Base-by-base conservation (phyloP, 2,888 invertebrate species). In the Phania funesta region DNA sequence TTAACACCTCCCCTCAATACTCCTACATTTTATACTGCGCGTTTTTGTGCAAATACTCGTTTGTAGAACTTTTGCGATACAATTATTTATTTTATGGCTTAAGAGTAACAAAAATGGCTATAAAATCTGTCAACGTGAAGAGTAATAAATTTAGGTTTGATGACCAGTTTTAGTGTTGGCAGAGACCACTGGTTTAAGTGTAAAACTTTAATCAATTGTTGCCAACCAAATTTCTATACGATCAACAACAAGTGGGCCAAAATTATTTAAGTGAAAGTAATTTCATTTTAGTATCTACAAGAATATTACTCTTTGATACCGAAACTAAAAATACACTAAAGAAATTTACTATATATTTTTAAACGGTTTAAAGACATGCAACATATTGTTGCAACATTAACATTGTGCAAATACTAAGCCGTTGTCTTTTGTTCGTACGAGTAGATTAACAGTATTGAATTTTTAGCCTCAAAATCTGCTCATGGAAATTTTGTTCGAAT, bases 381-480 rank as follows among this genome's bases (percentile, higher is more conserved):
- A 70, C 64, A 70, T 58, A 29, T 74, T 48, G 62, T 32, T 74
- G 50, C 38, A 48, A 22, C 5, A 5, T 35, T 52, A 26, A 44
- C 38, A 18, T 48, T 22, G 35, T 35, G 22, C 13, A 35, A 56
- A 35, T 46, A 20, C 16, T 35, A 64, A 70, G 41, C 29, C 54
- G 56, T 41, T 58, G 29, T 11, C 62, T 68, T 56, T 38, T 70
- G 62, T 64, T 48, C 46, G 32, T n/a, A n/a, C n/a, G n/a, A n/a
- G n/a, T 22, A 13, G 68, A 60, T 62, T 74, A 62, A 74, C 22
- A 52, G 54, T 74, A 74, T 74, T 80, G 62, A 80, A 74, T 74
- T 74, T 62, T 80, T 74, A 74, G 74, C 68, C 79, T 54, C 74
- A 74, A 68, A 76, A 74, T 74, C 67, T 54, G 74, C 58, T 50